phyloP scores from a whole-genome alignment of 2,888 invertebrate genomes.

The Tinea trinotella region DNA sequence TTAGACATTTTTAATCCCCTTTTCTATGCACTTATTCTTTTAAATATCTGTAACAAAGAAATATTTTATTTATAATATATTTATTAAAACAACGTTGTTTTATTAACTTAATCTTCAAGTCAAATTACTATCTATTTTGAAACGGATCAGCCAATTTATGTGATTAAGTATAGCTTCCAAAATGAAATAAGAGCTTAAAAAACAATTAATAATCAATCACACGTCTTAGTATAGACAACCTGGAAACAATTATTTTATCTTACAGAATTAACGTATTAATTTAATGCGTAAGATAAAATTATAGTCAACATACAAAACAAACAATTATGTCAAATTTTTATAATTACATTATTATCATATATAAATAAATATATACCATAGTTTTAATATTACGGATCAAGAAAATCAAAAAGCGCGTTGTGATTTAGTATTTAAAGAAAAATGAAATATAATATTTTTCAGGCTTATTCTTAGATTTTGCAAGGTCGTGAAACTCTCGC shows the following conservation, averaged over 20 bases:
- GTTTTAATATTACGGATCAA: too few relatives aligned
- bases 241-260: conserved; percentile 7
- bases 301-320: too few relatives aligned
- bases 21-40: not conserved
- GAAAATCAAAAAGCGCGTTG: too few relatives aligned
- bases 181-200: conserved; percentile 2
- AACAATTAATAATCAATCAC: not conserved
- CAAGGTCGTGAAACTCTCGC: not conserved
- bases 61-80: not conserved
- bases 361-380: too few relatives aligned
- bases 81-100: not conserved
- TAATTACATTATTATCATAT: too few relatives aligned
- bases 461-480: not conserved
- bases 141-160: not conserved
- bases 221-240: not conserved
- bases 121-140: not conserved
- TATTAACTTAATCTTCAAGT: not conserved
- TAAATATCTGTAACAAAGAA: conserved; percentile 10
- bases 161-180: not conserved
- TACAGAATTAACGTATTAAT: conserved; percentile 6
- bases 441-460: too few relatives aligned
- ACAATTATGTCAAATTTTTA: too few relatives aligned
- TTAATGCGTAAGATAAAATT: conserved; percentile 11
- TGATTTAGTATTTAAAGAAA: too few relatives aligned
- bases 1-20: conserved; percentile 4